These are phyloP conservation scores for Archaeoteleia sp. DNA, from an alignment of 2,888 invertebrate species.

Conservation along the genomic window DNA sequence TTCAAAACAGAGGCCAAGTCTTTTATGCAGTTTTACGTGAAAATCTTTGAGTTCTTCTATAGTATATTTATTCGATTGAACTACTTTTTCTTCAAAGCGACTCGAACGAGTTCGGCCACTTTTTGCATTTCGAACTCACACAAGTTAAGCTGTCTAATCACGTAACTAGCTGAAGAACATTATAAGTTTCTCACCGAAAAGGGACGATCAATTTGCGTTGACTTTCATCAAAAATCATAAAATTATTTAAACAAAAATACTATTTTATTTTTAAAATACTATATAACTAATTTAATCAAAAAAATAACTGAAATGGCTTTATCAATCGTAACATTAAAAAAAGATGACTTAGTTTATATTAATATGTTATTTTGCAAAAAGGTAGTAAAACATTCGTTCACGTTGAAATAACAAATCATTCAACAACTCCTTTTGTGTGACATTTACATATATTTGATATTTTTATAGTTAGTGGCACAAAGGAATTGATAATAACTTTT, in stretches of 20 bases:
- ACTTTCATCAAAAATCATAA: constrained; percentile 6
- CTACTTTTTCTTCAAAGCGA: constrained; percentile 16
- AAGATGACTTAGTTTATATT: too few species aligned
- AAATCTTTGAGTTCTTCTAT: constrained; percentile 2
- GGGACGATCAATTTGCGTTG: constrained; percentile 14
- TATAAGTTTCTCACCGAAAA: constrained; percentile 6
- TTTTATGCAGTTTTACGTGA: background rate
- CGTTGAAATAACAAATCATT: too few species aligned
- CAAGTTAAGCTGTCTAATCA: constrained; percentile 22
- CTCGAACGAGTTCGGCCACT: constrained; percentile 25
- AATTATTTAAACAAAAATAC: background rate
- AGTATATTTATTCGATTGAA: constrained; percentile 12
- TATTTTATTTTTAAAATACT: constrained; percentile 2
- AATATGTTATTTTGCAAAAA: too few species aligned
- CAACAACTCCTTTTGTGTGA: too few species aligned
- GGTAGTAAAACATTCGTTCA: too few species aligned
- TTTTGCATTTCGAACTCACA: constrained; percentile 16
- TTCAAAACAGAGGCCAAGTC: constrained; percentile 8
- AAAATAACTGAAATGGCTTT: too few species aligned
- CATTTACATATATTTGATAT: too few species aligned
- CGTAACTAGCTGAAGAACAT: constrained; percentile 14
- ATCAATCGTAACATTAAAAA: too few species aligned
- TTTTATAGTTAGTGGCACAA: too few species aligned
- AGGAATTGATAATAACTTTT: too few species aligned
- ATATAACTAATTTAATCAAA: too few species aligned